phyloP scores from a whole-genome alignment of 1,140 invertebrate genomes.

The Plodia interpunctella region DNA sequence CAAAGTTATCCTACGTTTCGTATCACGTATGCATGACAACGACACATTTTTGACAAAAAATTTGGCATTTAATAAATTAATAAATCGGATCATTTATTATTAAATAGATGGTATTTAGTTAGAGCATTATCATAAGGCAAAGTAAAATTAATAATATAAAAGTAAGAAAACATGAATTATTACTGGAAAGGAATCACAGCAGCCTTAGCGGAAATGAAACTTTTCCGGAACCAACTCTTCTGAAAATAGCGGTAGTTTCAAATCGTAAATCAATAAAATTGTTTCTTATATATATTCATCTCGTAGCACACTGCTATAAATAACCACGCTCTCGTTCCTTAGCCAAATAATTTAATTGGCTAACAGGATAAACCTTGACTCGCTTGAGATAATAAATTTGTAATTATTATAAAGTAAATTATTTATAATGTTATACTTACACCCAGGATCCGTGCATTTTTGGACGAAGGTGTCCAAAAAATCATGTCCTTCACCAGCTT shows the following conservation, averaged over 20 bases:
- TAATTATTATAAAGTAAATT: too few relatives aligned
- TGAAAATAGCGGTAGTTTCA: slow-evolving; percentile 25
- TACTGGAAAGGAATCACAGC: too few relatives aligned
- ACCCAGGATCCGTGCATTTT: slow-evolving; percentile 88
- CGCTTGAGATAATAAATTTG: too few relatives aligned
- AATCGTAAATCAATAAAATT: slow-evolving; percentile 24
- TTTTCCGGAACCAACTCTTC: slow-evolving; percentile 13
- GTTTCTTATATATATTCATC: slow-evolving; percentile 3
- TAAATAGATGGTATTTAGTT: too few relatives aligned
- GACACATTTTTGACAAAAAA: too few relatives aligned
- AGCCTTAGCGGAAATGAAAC: background rate
- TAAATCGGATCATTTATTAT: too few relatives aligned
- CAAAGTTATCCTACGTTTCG: background rate
- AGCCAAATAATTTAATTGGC: background rate
- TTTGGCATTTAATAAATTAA: too few relatives aligned
- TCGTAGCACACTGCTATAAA: background rate
- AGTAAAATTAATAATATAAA: too few relatives aligned
- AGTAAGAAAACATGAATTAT: too few relatives aligned
- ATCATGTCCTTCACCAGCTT: slow-evolving; percentile 82
- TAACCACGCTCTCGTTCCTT: background rate
- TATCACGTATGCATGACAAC: slow-evolving; percentile 16
- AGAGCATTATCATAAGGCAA: too few relatives aligned
- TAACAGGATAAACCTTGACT: background rate
- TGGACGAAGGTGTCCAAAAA: slow-evolving; percentile 84
- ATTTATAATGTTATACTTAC: slow-evolving; percentile 78